Base-by-base conservation (phyloP, 2,888 invertebrate genomes). In the Diloba caeruleocephala region DNA sequence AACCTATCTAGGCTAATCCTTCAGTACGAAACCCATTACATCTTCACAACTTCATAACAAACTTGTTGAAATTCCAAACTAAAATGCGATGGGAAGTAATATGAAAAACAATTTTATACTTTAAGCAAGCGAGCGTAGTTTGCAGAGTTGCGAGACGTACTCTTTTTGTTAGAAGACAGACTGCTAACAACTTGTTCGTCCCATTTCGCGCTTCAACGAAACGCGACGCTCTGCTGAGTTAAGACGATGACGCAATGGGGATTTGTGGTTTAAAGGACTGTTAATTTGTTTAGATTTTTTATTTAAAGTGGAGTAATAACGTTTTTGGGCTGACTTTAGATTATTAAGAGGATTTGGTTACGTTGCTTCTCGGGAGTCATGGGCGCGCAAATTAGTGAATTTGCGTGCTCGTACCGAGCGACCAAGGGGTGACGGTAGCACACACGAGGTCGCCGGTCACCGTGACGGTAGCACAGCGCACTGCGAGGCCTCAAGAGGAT, bases 111-210 rank as follows among this genome's bases (percentile, higher is more conserved):
- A 58, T 63, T 53, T 71, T 39, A 49, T 67, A 52, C 53, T 63
- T 53, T 43, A 54, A 60, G 37, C 36, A 43, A 32, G 32, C 39
- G 33, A 32, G 60, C 34, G 53, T 29, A 59, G 66, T 65, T 65
- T 43, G 42, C 19, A 0, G 42, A 63, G 58, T 64, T 34, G 38
- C 13, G 10, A 39, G 48, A 60, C 42, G 43, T 48, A 64, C 32
- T 66, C 72, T 78, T 79, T 77, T 81, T 83, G 79, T 74, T 62
- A 48, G 70, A 76, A 79, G 81, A 78, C 77, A 77, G 76, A 75
- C 76, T 76, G 77, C 80, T 81, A 84, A 85, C 85, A 86, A 85
- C 82, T 85, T 76, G 76, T 76, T 75, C 78, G 82, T 81, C 74
- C 84, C 80, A 87, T 88, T 88, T 87, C 82, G 55, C 71, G 71